A percentile compares a stretch with the other conserved stretches of the same genome.
Conservation (phyloP, 1,140 invertebrate genomes). For the Druon quercuslanigerum region DNA sequence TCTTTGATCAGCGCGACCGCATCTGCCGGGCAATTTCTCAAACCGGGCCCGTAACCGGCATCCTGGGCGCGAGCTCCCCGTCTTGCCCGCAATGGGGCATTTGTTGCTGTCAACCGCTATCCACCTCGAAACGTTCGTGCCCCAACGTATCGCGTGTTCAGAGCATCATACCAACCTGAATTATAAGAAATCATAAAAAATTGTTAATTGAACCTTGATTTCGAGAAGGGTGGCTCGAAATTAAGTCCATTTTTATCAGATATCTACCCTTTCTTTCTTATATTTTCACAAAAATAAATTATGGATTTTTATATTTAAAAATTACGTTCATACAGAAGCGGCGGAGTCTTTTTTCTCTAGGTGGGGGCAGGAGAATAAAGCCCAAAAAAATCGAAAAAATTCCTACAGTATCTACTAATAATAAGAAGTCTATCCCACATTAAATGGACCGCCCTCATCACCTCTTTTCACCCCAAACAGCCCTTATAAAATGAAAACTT, state of each 20-base stretch:
- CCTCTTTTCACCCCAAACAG: too few relatives aligned
- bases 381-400: too few relatives aligned
- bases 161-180: slow-evolving; percentile 28
- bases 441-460: too few relatives aligned
- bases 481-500: too few relatives aligned
- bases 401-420: too few relatives aligned
- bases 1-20: slow-evolving; percentile 75
- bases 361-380: too few relatives aligned
- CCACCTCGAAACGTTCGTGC: slow-evolving; percentile 51
- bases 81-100: slow-evolving; percentile 70
- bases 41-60: slow-evolving; percentile 66
- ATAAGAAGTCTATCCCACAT: too few relatives aligned
- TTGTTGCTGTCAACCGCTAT: slow-evolving; percentile 71
- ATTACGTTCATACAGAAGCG: too few relatives aligned
- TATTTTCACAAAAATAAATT: too few relatives aligned
- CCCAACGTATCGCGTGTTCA: slow-evolving; percentile 41
- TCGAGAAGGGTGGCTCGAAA: not conserved
- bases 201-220: slow-evolving; percentile 44
- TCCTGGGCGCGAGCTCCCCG: slow-evolving; percentile 70
- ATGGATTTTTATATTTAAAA: too few relatives aligned
- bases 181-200: slow-evolving; percentile 44
- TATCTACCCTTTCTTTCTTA: not conserved
- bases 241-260: not conserved
- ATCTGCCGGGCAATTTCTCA: slow-evolving; percentile 74
- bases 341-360: too few relatives aligned